Evolutionary conservation across 1,140 invertebrate species (phyloP).

Genomic region (Samia ricini): DNA sequence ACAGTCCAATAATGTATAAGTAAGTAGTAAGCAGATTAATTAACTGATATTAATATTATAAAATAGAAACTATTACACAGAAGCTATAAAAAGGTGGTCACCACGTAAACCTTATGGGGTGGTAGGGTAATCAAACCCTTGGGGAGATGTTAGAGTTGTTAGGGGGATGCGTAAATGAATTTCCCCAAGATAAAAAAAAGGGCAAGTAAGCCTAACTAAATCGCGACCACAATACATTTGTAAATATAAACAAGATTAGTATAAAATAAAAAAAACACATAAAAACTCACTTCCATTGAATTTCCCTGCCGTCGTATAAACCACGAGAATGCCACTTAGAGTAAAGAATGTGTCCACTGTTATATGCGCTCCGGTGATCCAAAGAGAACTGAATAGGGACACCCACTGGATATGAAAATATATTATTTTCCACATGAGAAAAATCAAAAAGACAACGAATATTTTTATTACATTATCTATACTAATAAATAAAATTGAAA

Average conservation of each 20-base stretch:
- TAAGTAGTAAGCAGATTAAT: too few relatives aligned
- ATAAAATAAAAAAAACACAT: neutral
- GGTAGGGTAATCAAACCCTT: too few relatives aligned
- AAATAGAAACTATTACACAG: too few relatives aligned
- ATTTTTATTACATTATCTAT: neutral
- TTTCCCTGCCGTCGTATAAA: conserved; percentile 77
- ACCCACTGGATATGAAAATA: conserved; percentile 50
- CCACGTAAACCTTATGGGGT: too few relatives aligned
- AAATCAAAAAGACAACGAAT: neutral
- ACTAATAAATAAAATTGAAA: too few relatives aligned
- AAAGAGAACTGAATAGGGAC: conserved; percentile 32
- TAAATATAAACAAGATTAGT: neutral
- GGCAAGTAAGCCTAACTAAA: conserved; percentile 9
- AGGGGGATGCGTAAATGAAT: too few relatives aligned
- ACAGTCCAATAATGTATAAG: too few relatives aligned
- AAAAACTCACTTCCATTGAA: conserved; percentile 55
- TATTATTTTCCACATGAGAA: neutral
- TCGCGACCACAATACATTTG: too few relatives aligned
- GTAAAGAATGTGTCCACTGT: conserved; percentile 80
- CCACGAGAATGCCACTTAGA: conserved; percentile 78
- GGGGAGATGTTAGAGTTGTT: too few relatives aligned
- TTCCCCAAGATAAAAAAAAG: too few relatives aligned
- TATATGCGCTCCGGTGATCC: conserved; percentile 60
- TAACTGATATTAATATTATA: too few relatives aligned
- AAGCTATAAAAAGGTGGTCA: too few relatives aligned